Evolutionary conservation across 2,113 vertebrate genomes (phyloP).

Genomic region (Oriolus oriolus): DNA sequence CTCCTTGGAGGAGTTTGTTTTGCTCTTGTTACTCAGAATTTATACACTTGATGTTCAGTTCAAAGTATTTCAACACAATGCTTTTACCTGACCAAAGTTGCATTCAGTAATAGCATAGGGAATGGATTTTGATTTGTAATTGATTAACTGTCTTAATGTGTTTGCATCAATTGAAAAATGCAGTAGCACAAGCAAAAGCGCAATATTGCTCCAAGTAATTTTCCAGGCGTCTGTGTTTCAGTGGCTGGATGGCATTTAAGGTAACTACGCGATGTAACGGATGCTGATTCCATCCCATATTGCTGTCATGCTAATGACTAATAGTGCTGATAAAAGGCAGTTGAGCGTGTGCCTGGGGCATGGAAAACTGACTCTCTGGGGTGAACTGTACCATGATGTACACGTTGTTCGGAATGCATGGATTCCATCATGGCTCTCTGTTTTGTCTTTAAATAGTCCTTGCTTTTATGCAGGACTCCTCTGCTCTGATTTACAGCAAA

Average conservation of each 20-base stretch:
- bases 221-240: slow-evolving; percentile 54
- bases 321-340: slow-evolving; percentile 46
- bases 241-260: slow-evolving; percentile 52
- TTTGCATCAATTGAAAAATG: slow-evolving; percentile 48
- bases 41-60: not conserved
- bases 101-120: slow-evolving; percentile 31
- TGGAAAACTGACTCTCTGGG: slow-evolving; percentile 42
- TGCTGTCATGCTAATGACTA: slow-evolving; percentile 53
- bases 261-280: slow-evolving; percentile 9
- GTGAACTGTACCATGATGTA: slow-evolving; percentile 6
- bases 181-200: not conserved
- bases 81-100: not conserved
- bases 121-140: slow-evolving; percentile 64
- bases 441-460: not conserved
- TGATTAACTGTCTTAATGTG: slow-evolving; percentile 60
- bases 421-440: not conserved
- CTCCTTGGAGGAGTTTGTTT: not conserved
- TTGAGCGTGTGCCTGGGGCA: slow-evolving; percentile 43
- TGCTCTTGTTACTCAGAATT: not conserved
- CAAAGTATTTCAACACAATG: not conserved
- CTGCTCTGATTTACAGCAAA: not conserved
- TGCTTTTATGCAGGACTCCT: not conserved
- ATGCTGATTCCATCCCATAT: slow-evolving; percentile 53
- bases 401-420: not conserved
- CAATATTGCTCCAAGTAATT: slow-evolving; percentile 60